phyloP scores from a whole-genome alignment of 2,888 invertebrate species.

The Shargacucullia verbasci region DNA sequence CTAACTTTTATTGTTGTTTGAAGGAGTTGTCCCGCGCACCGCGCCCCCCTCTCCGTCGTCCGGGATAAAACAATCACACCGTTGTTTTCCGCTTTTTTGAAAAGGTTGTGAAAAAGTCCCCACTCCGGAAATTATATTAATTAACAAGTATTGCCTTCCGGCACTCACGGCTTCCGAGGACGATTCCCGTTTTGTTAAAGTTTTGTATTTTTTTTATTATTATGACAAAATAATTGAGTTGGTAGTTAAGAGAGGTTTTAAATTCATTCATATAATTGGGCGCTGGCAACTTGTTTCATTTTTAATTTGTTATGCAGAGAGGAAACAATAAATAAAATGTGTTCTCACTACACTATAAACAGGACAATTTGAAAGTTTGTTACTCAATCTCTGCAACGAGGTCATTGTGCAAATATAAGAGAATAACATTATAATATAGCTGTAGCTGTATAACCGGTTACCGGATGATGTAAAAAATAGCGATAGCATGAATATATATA shows the following conservation, averaged over 20 bases:
- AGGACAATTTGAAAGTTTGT: no score
- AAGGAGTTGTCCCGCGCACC: slow-evolving; percentile 35
- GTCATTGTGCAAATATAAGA: no score
- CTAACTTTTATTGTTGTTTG: slow-evolving; percentile 54
- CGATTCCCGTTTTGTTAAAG: slow-evolving; percentile 25
- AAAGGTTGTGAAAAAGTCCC: slow-evolving; percentile 31
- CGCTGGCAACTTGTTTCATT: slow-evolving; percentile 1
- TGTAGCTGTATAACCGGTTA: no score
- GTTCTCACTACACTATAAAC: no score
- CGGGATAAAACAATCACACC: slow-evolving; percentile 17
- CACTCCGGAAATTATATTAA: slow-evolving; percentile 42
- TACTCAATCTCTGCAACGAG: no score
- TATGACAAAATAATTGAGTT: slow-evolving; percentile 28
- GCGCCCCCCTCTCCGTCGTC: not conserved
- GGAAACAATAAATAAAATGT: no score
- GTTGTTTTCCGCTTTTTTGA: slow-evolving; percentile 31
- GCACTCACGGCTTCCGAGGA: slow-evolving; percentile 30
- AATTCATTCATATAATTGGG: slow-evolving; percentile 25
- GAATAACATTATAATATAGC: no score
- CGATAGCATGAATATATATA: no score
- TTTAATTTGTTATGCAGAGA: no score
- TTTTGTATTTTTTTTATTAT: slow-evolving; percentile 14
- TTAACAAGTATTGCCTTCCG: slow-evolving; percentile 45
- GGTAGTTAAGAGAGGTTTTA: slow-evolving; percentile 15
- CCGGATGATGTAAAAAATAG: no score